Evolutionary conservation across 2,797 vertebrate genomes (phyloP).

Genomic region (Prionace glauca): DNA sequence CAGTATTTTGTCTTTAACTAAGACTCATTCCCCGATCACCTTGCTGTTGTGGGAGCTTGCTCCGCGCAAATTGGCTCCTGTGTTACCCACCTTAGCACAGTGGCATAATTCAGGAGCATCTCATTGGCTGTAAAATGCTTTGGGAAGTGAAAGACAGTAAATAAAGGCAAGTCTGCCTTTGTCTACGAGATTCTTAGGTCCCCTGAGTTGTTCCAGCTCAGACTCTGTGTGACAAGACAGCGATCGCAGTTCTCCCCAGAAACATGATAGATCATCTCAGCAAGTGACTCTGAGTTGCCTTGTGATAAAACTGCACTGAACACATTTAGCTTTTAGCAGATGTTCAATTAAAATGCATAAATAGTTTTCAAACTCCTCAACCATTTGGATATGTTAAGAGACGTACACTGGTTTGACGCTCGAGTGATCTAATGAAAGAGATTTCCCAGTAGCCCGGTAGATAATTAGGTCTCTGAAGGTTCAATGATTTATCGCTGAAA

Average conservation of each 20-base stretch:
- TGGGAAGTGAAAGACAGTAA: not conserved
- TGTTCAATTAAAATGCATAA: not conserved
- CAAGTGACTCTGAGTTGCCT: not conserved
- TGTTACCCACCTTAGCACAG: not conserved
- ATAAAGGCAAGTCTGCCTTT: not conserved
- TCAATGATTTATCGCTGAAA: not conserved
- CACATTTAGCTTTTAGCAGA: not conserved
- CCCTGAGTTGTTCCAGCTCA: not conserved
- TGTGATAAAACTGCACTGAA: not conserved
- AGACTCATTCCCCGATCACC: not conserved
- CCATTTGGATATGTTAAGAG: not conserved
- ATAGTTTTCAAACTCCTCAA: not conserved
- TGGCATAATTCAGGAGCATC: not conserved
- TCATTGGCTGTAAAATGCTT: not conserved
- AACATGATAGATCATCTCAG: not conserved
- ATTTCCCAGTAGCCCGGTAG: not conserved
- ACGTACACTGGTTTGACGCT: not conserved
- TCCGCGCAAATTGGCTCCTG: not conserved
- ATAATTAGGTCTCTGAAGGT: not conserved
- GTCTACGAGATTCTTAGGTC: not conserved
- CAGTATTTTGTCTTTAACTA: no score
- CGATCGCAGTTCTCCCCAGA: not conserved
- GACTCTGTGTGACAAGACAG: not conserved
- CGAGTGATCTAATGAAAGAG: not conserved
- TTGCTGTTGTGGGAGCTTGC: not conserved